Evolutionary conservation across 2,113 vertebrate genomes (phyloP).

Genomic region (Glaucidium brasilianum): DNA sequence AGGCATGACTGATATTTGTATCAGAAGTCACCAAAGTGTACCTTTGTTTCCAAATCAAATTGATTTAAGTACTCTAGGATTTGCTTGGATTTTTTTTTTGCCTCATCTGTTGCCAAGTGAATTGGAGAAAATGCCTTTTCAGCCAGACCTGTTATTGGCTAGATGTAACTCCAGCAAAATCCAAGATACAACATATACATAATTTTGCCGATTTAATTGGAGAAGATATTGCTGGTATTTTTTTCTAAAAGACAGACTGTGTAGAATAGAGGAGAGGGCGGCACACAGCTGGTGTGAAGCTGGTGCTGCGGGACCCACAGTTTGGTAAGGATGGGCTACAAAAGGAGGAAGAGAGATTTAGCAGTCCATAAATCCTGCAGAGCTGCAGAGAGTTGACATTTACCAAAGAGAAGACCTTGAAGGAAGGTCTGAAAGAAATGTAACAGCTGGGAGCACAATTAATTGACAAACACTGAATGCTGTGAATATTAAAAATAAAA

Average conservation of each 20-base stretch:
- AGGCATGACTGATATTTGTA: background rate
- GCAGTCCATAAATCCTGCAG: background rate
- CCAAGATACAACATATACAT: background rate
- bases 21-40: background rate
- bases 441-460: conserved; percentile 28
- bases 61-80: background rate
- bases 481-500: conserved; percentile 16
- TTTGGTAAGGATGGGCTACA: background rate
- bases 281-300: background rate
- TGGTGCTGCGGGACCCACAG: background rate
- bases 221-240: background rate
- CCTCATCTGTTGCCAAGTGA: background rate
- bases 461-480: background rate
- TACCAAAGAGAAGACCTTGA: conserved; percentile 38
- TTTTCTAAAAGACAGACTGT: background rate
- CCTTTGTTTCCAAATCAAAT: background rate
- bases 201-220: background rate
- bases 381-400: conserved; percentile 29
- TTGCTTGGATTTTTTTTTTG: background rate
- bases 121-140: background rate
- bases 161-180: background rate
- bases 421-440: conserved; percentile 17
- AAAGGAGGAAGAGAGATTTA: background rate
- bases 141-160: background rate
- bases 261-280: background rate